phyloP scores from a whole-genome alignment of 2,888 invertebrate genomes.

The Metallyticus violacea region DNA sequence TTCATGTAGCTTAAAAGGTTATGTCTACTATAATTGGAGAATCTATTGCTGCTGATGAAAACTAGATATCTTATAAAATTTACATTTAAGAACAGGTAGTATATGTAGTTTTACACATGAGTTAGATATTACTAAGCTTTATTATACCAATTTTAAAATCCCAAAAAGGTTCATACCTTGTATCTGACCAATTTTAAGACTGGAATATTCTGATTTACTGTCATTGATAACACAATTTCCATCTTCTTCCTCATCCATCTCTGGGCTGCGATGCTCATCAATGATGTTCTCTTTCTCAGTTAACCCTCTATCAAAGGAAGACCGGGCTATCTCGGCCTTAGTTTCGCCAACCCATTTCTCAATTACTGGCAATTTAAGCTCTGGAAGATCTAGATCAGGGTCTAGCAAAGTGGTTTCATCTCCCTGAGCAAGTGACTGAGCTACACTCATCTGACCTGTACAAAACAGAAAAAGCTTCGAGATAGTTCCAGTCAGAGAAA shows the following conservation, averaged over 20 bases:
- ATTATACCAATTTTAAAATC: too few species aligned
- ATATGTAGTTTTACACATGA: too few species aligned
- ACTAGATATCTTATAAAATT: too few species aligned
- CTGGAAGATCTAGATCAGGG: conserved; percentile 39
- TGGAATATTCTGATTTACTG: conserved; percentile 32
- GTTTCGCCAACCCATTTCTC: conserved; percentile 30
- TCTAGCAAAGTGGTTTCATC: conserved; percentile 46
- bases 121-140: too few species aligned
- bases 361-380: conserved; percentile 40
- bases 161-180: too few species aligned
- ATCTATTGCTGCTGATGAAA: too few species aligned
- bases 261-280: background rate
- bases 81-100: too few species aligned
- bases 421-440: conserved; percentile 42
- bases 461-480: too few species aligned
- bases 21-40: too few species aligned
- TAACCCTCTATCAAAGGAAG: background rate
- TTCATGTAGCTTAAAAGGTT: too few species aligned
- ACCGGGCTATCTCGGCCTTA: background rate
- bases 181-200: conserved; percentile 29
- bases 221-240: conserved; percentile 25
- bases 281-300: background rate
- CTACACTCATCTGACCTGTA: conserved; percentile 49
- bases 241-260: conserved; percentile 1
- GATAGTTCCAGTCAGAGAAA: too few species aligned